These are phyloP conservation scores for Heliconius cydno DNA, from an alignment of 2,888 invertebrate species.

Conservation along the genomic window DNA sequence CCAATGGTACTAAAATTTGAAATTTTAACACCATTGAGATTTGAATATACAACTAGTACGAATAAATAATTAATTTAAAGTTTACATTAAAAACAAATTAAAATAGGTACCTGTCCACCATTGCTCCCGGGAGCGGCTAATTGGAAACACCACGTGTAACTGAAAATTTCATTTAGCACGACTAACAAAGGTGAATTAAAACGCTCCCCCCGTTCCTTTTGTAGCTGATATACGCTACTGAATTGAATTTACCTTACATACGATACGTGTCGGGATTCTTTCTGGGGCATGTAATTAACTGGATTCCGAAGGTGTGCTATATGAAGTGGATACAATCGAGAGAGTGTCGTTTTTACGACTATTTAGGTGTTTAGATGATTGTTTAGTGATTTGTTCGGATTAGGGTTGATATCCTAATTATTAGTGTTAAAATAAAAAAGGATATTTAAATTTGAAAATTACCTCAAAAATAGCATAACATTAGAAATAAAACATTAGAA, in stretches of 20 bases:
- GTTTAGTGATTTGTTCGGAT: background rate
- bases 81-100: constrained; percentile 3
- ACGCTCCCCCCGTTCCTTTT: constrained; percentile 23
- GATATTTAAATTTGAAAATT: too few relatives aligned
- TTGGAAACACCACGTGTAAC: constrained; percentile 30
- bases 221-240: constrained; percentile 26
- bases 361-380: background rate
- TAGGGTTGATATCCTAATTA: background rate
- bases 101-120: constrained; percentile 4
- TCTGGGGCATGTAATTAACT: constrained; percentile 26
- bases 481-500: background rate
- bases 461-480: background rate
- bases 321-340: background rate
- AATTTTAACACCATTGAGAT: background rate
- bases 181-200: constrained; percentile 36
- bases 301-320: constrained; percentile 3
- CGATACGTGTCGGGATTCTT: constrained; percentile 30
- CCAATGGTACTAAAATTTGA: too few relatives aligned
- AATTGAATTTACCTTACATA: constrained; percentile 35
- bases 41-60: background rate
- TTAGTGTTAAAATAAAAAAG: too few relatives aligned
- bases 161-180: constrained; percentile 34
- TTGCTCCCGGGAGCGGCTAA: constrained; percentile 33
- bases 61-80: background rate
- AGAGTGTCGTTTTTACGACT: background rate